Conservation (phyloP, 2,888 invertebrate genomes). For the Drosophila eohydei region DNA sequence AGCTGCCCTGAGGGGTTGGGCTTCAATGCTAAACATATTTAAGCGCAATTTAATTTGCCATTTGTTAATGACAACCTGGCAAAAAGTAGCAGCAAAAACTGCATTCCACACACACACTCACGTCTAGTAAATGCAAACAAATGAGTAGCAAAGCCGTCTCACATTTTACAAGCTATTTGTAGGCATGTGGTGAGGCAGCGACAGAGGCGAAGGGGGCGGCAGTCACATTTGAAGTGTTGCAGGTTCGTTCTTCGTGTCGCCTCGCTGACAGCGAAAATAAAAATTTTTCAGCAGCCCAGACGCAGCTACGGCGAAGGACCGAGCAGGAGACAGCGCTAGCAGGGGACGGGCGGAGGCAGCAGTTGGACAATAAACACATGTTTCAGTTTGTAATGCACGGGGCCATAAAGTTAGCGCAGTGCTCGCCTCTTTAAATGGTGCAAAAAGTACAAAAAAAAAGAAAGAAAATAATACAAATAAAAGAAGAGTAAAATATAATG, state of each 20-base stretch:
- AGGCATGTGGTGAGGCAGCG: neutral
- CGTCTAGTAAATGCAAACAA: slow-evolving; percentile 50
- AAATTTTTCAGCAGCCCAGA: slow-evolving; percentile 57
- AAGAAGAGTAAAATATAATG: slow-evolving; percentile 45
- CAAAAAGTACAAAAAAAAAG: slow-evolving; percentile 30
- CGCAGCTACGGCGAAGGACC: slow-evolving; percentile 15
- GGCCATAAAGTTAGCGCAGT: slow-evolving; percentile 67
- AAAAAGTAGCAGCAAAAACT: slow-evolving; percentile 49
- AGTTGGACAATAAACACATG: slow-evolving; percentile 80
- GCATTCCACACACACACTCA: slow-evolving; percentile 45
- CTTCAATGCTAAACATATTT: slow-evolving; percentile 37
- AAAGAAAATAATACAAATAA: slow-evolving; percentile 27
- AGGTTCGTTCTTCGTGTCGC: slow-evolving; percentile 60
- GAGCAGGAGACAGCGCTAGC: neutral
- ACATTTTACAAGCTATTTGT: slow-evolving; percentile 38
- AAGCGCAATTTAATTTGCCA: slow-evolving; percentile 82
- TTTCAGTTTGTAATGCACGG: slow-evolving; percentile 78
- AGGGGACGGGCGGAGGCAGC: neutral
- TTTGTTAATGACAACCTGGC: slow-evolving; percentile 81
- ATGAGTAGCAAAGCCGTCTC: slow-evolving; percentile 47
- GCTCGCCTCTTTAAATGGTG: slow-evolving; percentile 50
- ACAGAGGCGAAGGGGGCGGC: slow-evolving; percentile 2
- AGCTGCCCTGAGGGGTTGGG: neutral
- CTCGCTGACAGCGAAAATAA: slow-evolving; percentile 72
- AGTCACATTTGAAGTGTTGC: slow-evolving; percentile 74